Evolutionary conservation across 2,113 vertebrate species (phyloP).

Genomic region (Chamaea fasciata): DNA sequence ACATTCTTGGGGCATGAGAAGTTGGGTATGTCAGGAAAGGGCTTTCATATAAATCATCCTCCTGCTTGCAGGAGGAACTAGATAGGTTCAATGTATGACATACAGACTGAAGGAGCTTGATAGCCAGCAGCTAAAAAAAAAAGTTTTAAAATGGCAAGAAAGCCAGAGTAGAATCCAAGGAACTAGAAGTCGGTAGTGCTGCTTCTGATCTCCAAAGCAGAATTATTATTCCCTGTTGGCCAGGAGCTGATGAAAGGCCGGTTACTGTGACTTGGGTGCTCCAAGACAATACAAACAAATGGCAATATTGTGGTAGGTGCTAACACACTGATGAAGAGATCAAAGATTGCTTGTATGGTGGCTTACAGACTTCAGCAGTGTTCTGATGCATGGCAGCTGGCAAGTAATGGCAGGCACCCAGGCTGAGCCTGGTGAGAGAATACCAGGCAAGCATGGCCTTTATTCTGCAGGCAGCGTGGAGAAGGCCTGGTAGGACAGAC

Average conservation of each 20-base stretch:
- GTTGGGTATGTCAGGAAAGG: slow-evolving; percentile 12
- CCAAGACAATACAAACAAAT: not conserved
- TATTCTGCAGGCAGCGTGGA: not conserved
- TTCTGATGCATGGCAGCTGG: not conserved
- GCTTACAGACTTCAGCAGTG: not conserved
- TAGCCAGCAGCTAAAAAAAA: not conserved
- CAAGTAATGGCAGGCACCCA: not conserved
- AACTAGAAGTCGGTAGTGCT: not conserved
- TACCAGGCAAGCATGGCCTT: not conserved
- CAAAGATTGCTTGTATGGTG: not conserved
- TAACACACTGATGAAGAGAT: not conserved
- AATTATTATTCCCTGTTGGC: not conserved
- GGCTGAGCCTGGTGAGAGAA: not conserved
- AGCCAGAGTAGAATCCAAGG: not conserved
- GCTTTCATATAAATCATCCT: slow-evolving; percentile 23
- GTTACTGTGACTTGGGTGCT: not conserved
- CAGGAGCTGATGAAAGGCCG: not conserved
- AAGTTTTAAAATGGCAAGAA: not conserved
- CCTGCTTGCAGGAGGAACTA: not conserved
- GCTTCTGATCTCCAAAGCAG: not conserved
- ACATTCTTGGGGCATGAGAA: slow-evolving; percentile 7
- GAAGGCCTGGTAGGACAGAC: not conserved
- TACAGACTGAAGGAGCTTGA: not conserved
- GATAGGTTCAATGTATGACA: not conserved
- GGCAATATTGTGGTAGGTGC: not conserved